Evolutionary conservation across 2,113 vertebrate genomes (phyloP).

Genomic region (Myocastor coypus): DNA sequence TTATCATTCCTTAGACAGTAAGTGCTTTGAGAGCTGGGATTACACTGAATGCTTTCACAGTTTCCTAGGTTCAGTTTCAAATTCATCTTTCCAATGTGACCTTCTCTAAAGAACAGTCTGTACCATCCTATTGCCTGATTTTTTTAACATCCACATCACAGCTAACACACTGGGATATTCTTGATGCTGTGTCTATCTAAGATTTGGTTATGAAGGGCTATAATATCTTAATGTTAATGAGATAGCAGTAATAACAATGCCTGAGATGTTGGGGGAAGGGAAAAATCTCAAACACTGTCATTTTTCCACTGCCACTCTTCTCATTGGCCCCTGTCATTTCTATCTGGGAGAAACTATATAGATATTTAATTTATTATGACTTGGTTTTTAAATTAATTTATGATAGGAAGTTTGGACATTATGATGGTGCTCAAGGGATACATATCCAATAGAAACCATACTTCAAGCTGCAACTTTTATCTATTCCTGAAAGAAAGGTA

Average conservation of each 20-base stretch:
- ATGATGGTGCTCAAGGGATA: not conserved
- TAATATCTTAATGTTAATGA: not conserved
- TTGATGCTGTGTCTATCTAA: not conserved
- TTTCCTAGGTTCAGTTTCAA: not conserved
- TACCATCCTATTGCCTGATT: too few species aligned
- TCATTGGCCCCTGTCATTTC: not conserved
- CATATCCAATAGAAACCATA: not conserved
- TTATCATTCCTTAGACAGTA: not conserved
- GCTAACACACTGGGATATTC: not conserved
- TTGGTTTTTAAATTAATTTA: not conserved
- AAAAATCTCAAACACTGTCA: not conserved
- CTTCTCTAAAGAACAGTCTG: not conserved
- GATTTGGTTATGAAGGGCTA: not conserved
- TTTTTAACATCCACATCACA: not conserved
- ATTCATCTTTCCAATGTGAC: not conserved
- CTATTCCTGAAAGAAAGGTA: not conserved
- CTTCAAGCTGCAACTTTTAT: not conserved
- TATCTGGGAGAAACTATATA: not conserved
- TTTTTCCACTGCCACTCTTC: not conserved
- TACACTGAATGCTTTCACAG: not conserved
- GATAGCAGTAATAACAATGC: not conserved
- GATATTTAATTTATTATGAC: not conserved
- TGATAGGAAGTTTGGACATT: not conserved
- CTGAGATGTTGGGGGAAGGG: not conserved
- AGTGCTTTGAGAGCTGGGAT: conserved; percentile 1